phyloP scores from a whole-genome alignment of 2,113 vertebrate species.

The Sturnira hondurensis region DNA sequence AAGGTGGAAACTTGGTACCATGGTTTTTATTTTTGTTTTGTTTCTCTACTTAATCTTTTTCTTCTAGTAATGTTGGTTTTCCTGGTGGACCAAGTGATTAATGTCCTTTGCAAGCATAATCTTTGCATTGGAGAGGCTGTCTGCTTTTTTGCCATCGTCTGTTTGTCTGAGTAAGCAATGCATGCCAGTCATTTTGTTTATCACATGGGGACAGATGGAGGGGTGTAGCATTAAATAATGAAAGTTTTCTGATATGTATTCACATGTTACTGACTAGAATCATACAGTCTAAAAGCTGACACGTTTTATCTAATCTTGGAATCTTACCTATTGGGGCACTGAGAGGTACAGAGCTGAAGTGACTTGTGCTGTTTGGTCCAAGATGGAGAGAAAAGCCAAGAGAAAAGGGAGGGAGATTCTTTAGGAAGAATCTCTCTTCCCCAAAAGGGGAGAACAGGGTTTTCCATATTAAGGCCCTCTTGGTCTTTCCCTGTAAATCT shows the following conservation, averaged over 20 bases:
- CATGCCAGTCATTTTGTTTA: neutral
- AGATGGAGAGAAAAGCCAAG: too few species aligned
- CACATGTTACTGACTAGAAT: neutral
- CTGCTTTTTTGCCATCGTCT: neutral
- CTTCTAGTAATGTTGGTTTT: neutral
- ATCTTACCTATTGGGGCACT: neutral
- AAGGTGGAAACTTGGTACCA: neutral
- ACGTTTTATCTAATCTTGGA: neutral
- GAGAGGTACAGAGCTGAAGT: neutral
- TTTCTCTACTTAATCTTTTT: neutral
- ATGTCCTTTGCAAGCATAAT: neutral
- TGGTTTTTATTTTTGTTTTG: constrained; percentile 23
- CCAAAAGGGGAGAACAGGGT: fast-evolving
- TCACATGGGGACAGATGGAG: too few species aligned
- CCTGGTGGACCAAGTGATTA: neutral
- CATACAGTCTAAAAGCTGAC: neutral
- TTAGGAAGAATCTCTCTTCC: too few species aligned
- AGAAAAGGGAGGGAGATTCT: too few species aligned
- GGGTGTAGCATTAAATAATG: neutral
- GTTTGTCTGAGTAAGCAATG: neutral
- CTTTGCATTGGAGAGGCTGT: neutral
- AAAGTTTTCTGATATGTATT: neutral
- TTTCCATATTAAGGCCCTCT: neutral
- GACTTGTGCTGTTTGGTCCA: neutral
- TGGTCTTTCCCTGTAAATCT: neutral